Conservation (phyloP, 1,140 invertebrate genomes). For the Nymphalis io region DNA sequence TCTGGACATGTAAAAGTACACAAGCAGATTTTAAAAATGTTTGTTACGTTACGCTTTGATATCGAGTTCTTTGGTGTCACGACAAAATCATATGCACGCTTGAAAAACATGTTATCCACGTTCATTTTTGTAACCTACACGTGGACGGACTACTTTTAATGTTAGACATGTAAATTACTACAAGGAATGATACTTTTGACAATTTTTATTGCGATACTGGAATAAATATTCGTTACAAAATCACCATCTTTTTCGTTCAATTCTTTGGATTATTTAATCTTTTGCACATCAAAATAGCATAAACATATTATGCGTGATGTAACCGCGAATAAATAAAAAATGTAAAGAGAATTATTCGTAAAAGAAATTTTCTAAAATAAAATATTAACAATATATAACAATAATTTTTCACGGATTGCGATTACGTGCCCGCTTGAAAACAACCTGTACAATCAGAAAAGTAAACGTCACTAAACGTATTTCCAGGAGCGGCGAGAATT, state of each 20-base stretch:
- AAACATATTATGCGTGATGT: neutral
- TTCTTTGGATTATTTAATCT: too few species aligned
- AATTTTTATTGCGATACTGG: too few species aligned
- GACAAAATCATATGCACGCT: slow-evolving; percentile 52
- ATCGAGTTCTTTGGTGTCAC: slow-evolving; percentile 55
- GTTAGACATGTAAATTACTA: slow-evolving; percentile 1
- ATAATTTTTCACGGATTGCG: slow-evolving; percentile 26
- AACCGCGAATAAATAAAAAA: neutral
- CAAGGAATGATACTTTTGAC: neutral
- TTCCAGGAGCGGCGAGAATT: slow-evolving; percentile 62
- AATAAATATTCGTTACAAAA: too few species aligned
- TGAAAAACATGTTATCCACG: slow-evolving; percentile 44
- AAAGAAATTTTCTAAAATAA: neutral
- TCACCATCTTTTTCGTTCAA: too few species aligned
- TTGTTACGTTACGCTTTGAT: slow-evolving; percentile 59
- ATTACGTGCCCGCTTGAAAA: slow-evolving; percentile 31
- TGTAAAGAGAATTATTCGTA: neutral
- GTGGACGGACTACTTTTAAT: slow-evolving; percentile 27
- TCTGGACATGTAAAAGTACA: slow-evolving; percentile 42
- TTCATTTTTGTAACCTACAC: slow-evolving; percentile 41
- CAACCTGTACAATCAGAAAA: slow-evolving; percentile 51
- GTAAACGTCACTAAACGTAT: slow-evolving; percentile 63
- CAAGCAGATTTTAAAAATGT: slow-evolving; percentile 51
- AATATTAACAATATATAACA: slow-evolving; percentile 23
- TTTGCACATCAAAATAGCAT: too few species aligned